Conservation (phyloP, 2,888 invertebrate species). For the Lasioglossum leucozonium region DNA sequence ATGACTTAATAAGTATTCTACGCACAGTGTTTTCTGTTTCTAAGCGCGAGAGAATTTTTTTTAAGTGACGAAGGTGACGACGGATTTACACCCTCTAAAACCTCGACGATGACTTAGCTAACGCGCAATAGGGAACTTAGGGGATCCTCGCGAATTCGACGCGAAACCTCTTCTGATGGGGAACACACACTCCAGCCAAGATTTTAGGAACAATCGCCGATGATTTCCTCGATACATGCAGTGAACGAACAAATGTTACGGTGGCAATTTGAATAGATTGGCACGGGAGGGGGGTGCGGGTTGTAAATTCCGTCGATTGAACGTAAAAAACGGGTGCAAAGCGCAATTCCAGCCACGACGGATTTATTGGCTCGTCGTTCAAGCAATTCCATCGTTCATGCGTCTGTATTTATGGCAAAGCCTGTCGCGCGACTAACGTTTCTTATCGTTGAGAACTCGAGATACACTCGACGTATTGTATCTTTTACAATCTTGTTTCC, state of each 20-base stretch:
- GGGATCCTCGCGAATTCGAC: not conserved
- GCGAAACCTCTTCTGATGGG: not conserved
- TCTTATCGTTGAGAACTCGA: not conserved
- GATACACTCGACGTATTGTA: slow-evolving; percentile 4
- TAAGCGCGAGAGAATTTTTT: not conserved
- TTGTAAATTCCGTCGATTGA: slow-evolving; percentile 18
- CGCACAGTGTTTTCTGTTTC: not conserved
- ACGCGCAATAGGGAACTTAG: not conserved
- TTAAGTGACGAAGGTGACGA: not conserved
- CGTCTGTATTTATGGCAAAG: slow-evolving; percentile 51
- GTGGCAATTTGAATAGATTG: slow-evolving; percentile 3
- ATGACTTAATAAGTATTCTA: not conserved
- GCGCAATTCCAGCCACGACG: not conserved
- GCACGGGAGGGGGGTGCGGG: not conserved
- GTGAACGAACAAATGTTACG: not conserved
- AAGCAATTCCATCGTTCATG: slow-evolving; percentile 25
- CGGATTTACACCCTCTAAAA: not conserved
- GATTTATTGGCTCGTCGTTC: slow-evolving; percentile 37
- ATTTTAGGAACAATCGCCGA: not conserved
- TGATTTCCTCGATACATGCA: slow-evolving; percentile 2
- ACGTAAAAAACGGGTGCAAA: slow-evolving; percentile 18
- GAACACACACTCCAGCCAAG: not conserved
- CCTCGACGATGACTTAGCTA: not conserved
- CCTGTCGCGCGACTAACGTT: slow-evolving; percentile 22
- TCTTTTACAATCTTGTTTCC: not conserved